phyloP scores from a whole-genome alignment of 2,797 vertebrate species.

The Onychomys torridus region DNA sequence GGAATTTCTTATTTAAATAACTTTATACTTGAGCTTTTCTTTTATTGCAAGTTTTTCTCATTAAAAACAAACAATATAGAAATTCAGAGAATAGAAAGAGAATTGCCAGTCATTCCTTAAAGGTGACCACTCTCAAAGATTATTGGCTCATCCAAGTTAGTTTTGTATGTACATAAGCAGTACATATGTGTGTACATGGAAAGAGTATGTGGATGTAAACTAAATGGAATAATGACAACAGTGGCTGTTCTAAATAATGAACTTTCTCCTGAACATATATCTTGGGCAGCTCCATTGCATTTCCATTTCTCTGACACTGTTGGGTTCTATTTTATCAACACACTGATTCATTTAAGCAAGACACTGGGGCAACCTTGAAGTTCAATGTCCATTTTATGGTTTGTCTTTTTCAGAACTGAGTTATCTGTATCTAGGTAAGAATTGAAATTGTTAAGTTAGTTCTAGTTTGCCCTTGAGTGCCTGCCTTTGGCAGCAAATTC shows the following conservation, averaged over 20 bases:
- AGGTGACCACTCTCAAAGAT: not conserved
- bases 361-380: constrained; percentile 70
- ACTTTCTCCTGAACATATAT: not conserved
- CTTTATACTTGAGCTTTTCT: not conserved
- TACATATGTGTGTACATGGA: not conserved
- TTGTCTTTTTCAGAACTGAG: constrained; percentile 73
- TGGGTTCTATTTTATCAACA: not conserved
- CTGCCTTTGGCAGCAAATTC: constrained; percentile 67
- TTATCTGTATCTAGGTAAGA: constrained; percentile 79
- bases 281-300: not conserved
- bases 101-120: not conserved
- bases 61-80: constrained; percentile 61
- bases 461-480: constrained; percentile 74
- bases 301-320: not conserved
- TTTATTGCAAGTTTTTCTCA: constrained; percentile 33
- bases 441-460: constrained; percentile 79
- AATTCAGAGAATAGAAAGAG: constrained; percentile 53
- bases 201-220: not conserved
- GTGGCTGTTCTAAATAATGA: constrained; percentile 5
- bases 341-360: constrained; percentile 67
- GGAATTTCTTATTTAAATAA: constrained; percentile 68
- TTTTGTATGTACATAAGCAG: not conserved
- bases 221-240: not conserved
- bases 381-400: constrained; percentile 71
- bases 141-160: constrained; percentile 21